phyloP scores from a whole-genome alignment of 2,797 vertebrate species.

The Mastacembelus armatus region DNA sequence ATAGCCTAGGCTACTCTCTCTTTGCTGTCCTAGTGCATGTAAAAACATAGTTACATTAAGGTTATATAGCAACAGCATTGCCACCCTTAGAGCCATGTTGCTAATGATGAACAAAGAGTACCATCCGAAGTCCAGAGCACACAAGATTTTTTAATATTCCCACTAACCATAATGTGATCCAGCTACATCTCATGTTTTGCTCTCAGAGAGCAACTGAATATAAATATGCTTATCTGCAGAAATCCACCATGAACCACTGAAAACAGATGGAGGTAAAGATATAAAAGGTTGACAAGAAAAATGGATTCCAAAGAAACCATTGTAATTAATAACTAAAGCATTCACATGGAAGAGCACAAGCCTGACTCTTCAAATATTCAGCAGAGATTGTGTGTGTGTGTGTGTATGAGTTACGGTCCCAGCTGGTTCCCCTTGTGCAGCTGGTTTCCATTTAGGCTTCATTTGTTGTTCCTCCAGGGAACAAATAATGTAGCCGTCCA shows the following conservation, averaged over 20 bases:
- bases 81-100: too few species aligned
- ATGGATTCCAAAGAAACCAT: too few species aligned
- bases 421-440: conserved; percentile 43
- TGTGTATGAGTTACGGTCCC: not conserved
- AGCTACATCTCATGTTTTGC: not conserved
- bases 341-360: conserved; percentile 12
- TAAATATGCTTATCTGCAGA: not conserved
- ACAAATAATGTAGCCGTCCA: conserved; percentile 25
- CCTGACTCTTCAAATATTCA: not conserved
- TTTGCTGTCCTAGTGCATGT: too few species aligned
- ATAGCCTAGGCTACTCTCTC: too few species aligned
- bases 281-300: too few species aligned
- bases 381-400: conserved; percentile 1
- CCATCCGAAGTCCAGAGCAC: not conserved
- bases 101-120: too few species aligned
- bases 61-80: too few species aligned
- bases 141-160: not conserved
- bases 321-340: too few species aligned
- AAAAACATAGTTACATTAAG: too few species aligned
- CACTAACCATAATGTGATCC: not conserved
- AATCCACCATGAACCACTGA: not conserved
- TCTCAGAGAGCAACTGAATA: not conserved
- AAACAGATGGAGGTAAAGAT: not conserved
- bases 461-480: conserved; percentile 53
- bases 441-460: conserved; percentile 46